Conservation (phyloP, 2,113 vertebrate genomes). For the Eretmodus cyanostictus region DNA sequence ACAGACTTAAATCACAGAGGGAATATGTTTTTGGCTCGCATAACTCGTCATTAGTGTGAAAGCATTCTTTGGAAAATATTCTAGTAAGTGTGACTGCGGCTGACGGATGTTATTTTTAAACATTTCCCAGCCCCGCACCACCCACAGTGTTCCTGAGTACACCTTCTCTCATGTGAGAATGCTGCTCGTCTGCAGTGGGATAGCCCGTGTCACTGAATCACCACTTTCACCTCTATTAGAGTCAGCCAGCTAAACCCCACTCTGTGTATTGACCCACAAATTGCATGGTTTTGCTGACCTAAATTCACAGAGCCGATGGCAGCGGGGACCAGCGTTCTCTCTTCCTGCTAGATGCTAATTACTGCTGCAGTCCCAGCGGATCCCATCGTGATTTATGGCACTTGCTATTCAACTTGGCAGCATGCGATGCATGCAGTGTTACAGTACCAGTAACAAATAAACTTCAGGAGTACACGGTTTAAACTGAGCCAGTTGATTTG, state of each 20-base stretch:
- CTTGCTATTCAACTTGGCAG: slow-evolving; percentile 32
- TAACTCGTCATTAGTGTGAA: background rate
- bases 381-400: slow-evolving; percentile 47
- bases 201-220: slow-evolving; percentile 7
- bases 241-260: slow-evolving; percentile 25
- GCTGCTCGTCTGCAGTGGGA: background rate
- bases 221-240: slow-evolving; percentile 46
- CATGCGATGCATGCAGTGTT: background rate
- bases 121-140: background rate
- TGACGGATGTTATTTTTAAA: slow-evolving; percentile 21
- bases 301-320: slow-evolving; percentile 41
- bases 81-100: background rate
- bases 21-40: background rate
- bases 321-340: background rate
- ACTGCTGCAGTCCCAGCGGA: slow-evolving; percentile 31
- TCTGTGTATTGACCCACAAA: slow-evolving; percentile 53
- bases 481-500: background rate
- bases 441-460: background rate
- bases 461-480: background rate
- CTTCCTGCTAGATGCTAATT: slow-evolving; percentile 56
- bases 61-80: background rate
- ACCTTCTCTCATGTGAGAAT: background rate
- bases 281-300: slow-evolving; percentile 52
- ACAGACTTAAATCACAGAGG: background rate
- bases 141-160: background rate